Conservation (phyloP, 2,113 vertebrate genomes). For the Diglossa brunneiventris region DNA sequence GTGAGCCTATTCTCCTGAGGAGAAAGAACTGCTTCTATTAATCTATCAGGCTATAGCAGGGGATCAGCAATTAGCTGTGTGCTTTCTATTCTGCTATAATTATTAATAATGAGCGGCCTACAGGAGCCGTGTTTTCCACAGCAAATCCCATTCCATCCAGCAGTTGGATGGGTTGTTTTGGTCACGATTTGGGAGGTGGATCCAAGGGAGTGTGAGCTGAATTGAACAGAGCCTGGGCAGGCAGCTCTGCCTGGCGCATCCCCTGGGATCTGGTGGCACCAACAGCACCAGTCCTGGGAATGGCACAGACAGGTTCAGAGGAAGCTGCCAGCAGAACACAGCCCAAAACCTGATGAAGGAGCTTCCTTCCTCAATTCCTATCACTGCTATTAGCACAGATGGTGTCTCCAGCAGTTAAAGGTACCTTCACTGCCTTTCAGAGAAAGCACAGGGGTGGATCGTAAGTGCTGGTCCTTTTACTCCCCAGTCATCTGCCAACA, state of each 20-base stretch:
- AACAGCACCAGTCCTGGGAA: neutral
- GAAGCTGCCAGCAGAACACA: neutral
- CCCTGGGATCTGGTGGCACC: rapidly evolving
- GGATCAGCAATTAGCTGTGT: constrained; percentile 4
- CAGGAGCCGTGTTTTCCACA: neutral
- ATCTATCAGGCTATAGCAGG: constrained; percentile 10
- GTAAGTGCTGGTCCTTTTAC: neutral
- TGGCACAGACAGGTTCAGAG: rapidly evolving
- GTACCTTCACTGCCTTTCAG: neutral
- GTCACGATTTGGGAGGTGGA: neutral
- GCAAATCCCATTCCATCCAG: neutral
- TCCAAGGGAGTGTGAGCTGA: neutral
- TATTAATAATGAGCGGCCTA: neutral
- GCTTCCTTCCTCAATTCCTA: neutral
- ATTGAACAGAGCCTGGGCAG: neutral
- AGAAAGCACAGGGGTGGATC: neutral
- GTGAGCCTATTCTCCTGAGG: constrained; percentile 14
- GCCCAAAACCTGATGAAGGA: too few relatives aligned
- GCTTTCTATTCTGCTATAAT: neutral
- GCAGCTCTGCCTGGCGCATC: neutral
- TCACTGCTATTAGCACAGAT: neutral
- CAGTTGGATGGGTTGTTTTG: neutral
- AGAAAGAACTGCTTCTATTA: constrained; percentile 12
- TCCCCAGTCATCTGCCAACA: neutral
- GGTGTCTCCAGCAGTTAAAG: neutral